A percentile compares a stretch with the other conserved stretches of the same genome.
Evolutionary conservation across 2,113 vertebrate species (phyloP).

Genomic region (Oncorhynchus mykiss): DNA sequence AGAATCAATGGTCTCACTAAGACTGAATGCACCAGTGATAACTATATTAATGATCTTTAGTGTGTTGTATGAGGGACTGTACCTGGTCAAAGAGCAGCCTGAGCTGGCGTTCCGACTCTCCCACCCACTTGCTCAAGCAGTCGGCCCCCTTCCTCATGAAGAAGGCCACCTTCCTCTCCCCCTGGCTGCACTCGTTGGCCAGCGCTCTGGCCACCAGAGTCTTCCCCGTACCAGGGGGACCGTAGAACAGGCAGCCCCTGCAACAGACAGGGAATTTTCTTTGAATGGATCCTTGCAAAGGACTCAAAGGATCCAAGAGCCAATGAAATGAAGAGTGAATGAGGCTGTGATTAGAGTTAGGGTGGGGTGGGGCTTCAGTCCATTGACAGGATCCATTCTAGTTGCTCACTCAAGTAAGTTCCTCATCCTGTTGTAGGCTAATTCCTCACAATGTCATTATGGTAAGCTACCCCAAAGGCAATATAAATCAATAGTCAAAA

Average conservation of each 20-base stretch:
- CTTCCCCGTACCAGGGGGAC: conserved; percentile 94
- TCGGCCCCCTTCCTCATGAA: conserved; percentile 97
- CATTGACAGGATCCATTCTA: no score
- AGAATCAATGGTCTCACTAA: no score
- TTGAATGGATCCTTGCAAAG: neutral
- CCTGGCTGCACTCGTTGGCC: conserved; percentile 91
- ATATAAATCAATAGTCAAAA: no score
- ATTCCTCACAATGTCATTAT: no score
- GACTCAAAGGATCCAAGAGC: neutral
- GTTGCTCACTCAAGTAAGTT: no score
- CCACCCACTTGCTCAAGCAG: conserved; percentile 94
- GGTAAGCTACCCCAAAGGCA: no score
- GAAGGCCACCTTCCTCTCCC: conserved; percentile 86
- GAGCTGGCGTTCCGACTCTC: conserved; percentile 91
- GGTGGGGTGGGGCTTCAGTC: no score
- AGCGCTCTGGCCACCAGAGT: conserved; percentile 91
- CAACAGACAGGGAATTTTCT: neutral
- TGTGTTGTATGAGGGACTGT: conserved; percentile 9
- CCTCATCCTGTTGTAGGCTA: no score
- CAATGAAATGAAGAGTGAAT: neutral
- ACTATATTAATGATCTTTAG: no score
- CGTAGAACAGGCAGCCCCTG: conserved; percentile 95
- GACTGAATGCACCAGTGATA: no score
- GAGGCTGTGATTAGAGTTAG: no score
- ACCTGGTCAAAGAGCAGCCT: conserved; percentile 95